These are phyloP conservation scores for Sternotherus odoratus DNA, from an alignment of 2,797 vertebrate species.

Conservation along the genomic window DNA sequence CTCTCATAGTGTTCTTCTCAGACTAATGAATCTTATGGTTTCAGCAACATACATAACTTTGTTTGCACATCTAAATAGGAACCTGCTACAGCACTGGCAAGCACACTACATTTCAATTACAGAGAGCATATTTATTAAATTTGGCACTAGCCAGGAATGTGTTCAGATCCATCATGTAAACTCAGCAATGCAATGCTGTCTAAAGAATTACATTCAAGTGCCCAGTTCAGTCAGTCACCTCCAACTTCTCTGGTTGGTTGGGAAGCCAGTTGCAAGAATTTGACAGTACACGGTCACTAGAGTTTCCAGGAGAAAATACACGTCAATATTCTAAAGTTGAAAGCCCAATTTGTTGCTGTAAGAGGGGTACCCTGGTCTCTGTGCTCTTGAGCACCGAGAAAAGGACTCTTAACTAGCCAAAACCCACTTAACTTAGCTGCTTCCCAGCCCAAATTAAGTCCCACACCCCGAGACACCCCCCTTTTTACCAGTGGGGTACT, in stretches of 20 bases:
- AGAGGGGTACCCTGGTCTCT: no score
- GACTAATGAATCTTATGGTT: accelerated
- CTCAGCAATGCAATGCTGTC: no score
- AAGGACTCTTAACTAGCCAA: no score
- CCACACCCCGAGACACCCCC: no score
- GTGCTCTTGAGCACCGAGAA: no score
- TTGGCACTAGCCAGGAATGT: neutral
- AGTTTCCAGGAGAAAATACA: constrained; percentile 24
- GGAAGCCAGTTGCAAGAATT: neutral
- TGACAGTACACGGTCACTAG: neutral
- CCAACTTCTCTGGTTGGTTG: neutral
- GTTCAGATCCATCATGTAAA: no score
- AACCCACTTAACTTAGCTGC: no score
- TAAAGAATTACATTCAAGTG: no score
- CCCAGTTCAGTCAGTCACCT: no score
- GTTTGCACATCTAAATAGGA: neutral
- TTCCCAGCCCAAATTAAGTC: no score
- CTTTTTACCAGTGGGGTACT: no score
- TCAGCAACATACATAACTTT: neutral
- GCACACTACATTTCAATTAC: neutral
- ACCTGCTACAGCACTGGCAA: neutral
- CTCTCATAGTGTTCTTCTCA: neutral
- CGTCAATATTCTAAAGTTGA: neutral
- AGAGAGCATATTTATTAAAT: neutral
- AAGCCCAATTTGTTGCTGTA: neutral